phyloP scores from a whole-genome alignment of 2,797 vertebrate genomes.

The Enteromius fasciolatus region DNA sequence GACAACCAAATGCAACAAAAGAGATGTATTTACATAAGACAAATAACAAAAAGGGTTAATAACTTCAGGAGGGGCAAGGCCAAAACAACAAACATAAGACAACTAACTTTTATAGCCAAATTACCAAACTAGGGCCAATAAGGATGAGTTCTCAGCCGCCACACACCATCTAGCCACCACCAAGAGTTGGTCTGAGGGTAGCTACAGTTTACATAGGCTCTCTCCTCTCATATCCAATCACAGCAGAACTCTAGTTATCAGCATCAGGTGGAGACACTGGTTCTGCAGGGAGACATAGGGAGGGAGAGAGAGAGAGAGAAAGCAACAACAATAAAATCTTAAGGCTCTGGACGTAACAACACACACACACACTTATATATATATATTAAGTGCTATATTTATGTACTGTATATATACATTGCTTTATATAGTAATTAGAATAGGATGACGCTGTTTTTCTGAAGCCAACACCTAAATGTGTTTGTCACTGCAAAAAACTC shows the following conservation, averaged over 20 bases:
- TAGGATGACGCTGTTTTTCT: background rate
- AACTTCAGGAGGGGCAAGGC: background rate
- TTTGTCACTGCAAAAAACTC: conserved; percentile 17
- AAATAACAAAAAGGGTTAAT: background rate
- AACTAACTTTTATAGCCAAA: background rate
- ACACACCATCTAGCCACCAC: background rate
- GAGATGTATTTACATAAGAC: background rate
- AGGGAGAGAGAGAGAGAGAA: no score
- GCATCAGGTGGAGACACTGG: background rate
- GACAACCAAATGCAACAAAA: background rate
- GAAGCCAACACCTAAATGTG: conserved; percentile 11
- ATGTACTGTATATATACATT: background rate
- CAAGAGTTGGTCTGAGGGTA: background rate
- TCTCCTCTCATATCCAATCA: background rate
- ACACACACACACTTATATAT: background rate
- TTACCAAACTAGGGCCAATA: background rate
- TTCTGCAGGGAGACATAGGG: background rate
- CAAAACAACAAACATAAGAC: background rate
- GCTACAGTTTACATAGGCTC: background rate
- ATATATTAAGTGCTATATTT: no score
- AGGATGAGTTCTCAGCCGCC: background rate
- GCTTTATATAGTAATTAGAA: background rate
- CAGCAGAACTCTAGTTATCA: background rate
- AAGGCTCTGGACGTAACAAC: no score
- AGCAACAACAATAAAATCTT: no score